Evolutionary conservation across 1,140 invertebrate species (phyloP), one percentile per base, ranked within the genome.

Genomic region (Antheraea mylitta): DNA sequence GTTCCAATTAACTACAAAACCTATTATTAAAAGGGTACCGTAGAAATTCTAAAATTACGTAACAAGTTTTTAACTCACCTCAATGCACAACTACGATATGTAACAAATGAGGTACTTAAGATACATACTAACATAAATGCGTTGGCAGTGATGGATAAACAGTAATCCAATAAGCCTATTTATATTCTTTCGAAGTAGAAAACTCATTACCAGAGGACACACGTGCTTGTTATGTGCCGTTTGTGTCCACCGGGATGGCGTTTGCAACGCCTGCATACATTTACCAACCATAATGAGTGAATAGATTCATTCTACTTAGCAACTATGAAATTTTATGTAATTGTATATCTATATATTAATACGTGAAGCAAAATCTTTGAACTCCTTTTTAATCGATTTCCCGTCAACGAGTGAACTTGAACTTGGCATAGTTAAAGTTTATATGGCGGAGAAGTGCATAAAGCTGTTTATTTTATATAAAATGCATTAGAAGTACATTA

Each of bases 161-260:
- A 53, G 10, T 53, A 61, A 19, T 61, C 19, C 8, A 65, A 65
- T 48, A 65, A 65, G 9, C 22, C 48, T 8, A 74, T 78, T 78
- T 72, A 69, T 77, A 79, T 79, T 68, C 77, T 67, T 48, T 18
- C 58, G 19, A 38, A 37, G 73, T 72, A 71, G 36, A 79, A 72
- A 71, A 38, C 61, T 73, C 75, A 70, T 79, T 79, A 77, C n/a
- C 36, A 30, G 75, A 79, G 77, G 77, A 61, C 77, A 71, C 77
- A 73, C 77, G 76, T 66, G 76, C 67, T 19, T 45, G 45, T 63
- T 58, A 61, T 66, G 60, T 66, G 64, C n/a, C 48, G 53, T 65
- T 69, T 68, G 42, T 58, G 42, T 71, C 45, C 60, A 61, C 60
- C 7, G 18, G 36, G 19, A 67, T 45, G 63, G 16, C 16, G 42